Conservation (phyloP, 2,113 vertebrate genomes). For the Choloepus hoffmanni region DNA sequence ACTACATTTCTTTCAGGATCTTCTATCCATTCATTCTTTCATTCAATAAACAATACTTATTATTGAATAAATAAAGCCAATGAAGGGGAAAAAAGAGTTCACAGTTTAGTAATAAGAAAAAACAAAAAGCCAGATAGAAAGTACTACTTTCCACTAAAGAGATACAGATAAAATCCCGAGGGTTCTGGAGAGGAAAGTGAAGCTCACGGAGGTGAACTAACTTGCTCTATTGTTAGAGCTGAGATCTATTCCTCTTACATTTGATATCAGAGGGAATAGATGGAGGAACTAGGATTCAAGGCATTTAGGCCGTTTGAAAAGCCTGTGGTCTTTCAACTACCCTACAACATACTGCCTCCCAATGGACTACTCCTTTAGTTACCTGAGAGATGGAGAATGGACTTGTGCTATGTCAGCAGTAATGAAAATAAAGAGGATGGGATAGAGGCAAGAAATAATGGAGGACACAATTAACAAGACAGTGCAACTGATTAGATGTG, state of each 20-base stretch:
- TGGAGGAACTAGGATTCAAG: not conserved
- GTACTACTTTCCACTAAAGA: not conserved
- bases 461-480: not conserved
- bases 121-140: not conserved
- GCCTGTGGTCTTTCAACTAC: not conserved
- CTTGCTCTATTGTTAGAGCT: not conserved
- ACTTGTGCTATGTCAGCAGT: not conserved
- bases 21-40: not conserved
- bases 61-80: not conserved
- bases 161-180: not conserved
- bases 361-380: not conserved
- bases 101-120: not conserved
- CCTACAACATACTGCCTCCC: not conserved
- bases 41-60: not conserved
- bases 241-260: not conserved
- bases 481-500: not conserved
- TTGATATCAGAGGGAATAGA: not conserved
- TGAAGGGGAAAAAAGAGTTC: not conserved
- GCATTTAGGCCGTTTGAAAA: not conserved
- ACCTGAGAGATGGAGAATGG: not conserved
- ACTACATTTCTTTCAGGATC: not conserved
- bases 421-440: not conserved
- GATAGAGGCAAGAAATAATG: constrained; percentile 36
- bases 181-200: not conserved
- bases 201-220: not conserved